phyloP scores from a whole-genome alignment of 2,113 vertebrate genomes.

The Parotia lawesii region DNA sequence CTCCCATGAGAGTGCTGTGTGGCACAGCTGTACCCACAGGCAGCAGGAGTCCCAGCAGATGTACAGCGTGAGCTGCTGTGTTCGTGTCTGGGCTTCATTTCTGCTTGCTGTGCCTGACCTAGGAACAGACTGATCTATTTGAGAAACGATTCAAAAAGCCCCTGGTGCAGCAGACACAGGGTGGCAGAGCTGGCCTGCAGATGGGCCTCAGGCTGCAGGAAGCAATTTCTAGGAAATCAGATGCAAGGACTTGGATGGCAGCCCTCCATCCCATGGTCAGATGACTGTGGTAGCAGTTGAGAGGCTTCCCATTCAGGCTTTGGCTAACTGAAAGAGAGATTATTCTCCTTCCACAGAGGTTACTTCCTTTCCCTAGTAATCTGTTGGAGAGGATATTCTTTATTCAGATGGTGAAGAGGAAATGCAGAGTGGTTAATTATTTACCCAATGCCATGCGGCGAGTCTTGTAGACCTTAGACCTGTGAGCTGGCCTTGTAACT shows the following conservation, averaged over 20 bases:
- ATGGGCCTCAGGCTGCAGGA: background rate
- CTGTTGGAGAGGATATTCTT: background rate
- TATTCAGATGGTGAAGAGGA: background rate
- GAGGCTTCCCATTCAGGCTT: background rate
- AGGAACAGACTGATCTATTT: background rate
- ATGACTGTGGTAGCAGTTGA: background rate
- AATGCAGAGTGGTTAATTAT: background rate
- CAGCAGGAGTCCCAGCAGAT: background rate
- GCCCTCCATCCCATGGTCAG: background rate
- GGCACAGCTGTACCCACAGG: background rate
- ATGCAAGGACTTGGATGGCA: background rate
- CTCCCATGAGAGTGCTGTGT: background rate
- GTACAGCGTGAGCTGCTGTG: rapidly evolving
- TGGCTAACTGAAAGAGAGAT: background rate
- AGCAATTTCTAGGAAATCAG: background rate
- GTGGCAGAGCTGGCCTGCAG: conserved; percentile 13
- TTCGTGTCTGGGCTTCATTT: background rate
- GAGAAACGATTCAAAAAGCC: background rate
- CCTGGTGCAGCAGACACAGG: background rate
- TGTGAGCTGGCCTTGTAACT: background rate
- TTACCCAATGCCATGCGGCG: background rate
- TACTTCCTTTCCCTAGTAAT: background rate
- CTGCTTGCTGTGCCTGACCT: background rate
- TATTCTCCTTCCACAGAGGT: background rate
- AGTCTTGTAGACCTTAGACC: background rate